Evolutionary conservation across 2,113 vertebrate genomes (phyloP).

Genomic region (Dendrocopos noguchii): DNA sequence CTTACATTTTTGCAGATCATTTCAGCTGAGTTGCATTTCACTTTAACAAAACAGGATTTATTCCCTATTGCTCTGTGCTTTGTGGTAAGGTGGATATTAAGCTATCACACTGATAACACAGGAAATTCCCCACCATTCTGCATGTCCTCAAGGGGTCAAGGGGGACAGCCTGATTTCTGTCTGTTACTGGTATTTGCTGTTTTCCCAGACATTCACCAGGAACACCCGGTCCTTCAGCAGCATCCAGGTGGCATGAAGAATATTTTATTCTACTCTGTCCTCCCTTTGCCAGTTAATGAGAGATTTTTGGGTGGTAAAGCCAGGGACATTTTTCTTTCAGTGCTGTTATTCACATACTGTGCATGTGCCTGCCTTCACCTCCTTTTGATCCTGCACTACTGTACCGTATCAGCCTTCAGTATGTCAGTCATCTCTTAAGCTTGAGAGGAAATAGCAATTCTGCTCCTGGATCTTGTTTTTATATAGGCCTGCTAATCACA

Average conservation of each 20-base stretch:
- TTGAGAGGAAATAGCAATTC: not conserved
- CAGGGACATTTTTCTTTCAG: not conserved
- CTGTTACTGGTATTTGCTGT: not conserved
- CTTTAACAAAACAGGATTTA: not conserved
- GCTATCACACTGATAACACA: not conserved
- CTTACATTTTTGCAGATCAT: not conserved
- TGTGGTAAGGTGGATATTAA: not conserved
- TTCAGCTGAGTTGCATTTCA: not conserved
- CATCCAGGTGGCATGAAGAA: not conserved
- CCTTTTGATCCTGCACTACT: not conserved
- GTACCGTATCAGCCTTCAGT: not conserved
- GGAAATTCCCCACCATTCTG: not conserved
- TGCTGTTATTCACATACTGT: not conserved
- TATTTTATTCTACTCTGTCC: not conserved
- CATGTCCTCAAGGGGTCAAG: not conserved
- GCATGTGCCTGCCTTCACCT: not conserved
- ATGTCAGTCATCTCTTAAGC: not conserved
- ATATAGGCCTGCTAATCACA: not conserved
- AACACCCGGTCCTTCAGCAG: not conserved
- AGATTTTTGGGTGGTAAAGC: not conserved
- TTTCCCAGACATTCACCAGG: not conserved
- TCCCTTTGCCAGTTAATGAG: not conserved
- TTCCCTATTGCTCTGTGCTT: not conserved
- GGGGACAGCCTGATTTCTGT: not conserved
- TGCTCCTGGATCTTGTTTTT: not conserved